phyloP scores from a whole-genome alignment of 1,140 invertebrate species.

The Aphelinus certus region DNA sequence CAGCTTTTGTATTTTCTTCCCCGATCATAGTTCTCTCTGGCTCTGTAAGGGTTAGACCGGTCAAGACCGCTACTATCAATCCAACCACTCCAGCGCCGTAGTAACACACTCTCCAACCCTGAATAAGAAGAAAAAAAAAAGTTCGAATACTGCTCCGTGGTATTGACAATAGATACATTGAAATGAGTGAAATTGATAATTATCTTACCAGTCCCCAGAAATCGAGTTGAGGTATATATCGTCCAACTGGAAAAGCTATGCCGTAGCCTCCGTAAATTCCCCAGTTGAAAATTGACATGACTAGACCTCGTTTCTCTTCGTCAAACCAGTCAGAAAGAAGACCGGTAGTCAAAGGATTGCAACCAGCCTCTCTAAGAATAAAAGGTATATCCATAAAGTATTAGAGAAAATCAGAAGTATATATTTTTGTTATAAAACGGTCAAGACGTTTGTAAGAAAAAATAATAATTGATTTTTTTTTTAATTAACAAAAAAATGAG shows the following conservation, averaged over 20 bases:
- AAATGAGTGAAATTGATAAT: neutral
- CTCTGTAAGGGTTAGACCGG: constrained; percentile 81
- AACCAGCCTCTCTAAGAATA: constrained; percentile 80
- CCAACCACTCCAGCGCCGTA: constrained; percentile 85
- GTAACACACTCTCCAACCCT: constrained; percentile 91
- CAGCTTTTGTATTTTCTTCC: constrained; percentile 61
- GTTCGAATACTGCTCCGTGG: neutral
- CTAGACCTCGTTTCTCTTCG: constrained; percentile 83
- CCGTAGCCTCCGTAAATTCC: constrained; percentile 95
- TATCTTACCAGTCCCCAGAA: constrained; percentile 76
- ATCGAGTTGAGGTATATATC: constrained; percentile 84
- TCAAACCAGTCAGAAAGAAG: constrained; percentile 88
- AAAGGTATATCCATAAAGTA: neutral
- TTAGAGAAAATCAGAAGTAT: neutral
- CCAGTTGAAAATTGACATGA: constrained; percentile 95
- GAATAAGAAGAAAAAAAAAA: constrained; percentile 22
- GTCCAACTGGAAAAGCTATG: constrained; percentile 89
- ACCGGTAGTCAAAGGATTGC: constrained; percentile 86
- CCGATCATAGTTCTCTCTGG: constrained; percentile 78
- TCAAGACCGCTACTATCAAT: constrained; percentile 77
- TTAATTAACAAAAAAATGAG: neutral
- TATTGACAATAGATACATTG: neutral
- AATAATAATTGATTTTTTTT: too few species aligned
- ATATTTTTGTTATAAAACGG: constrained; percentile 3
- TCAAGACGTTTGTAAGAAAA: too few species aligned